These are phyloP conservation scores for Streptopelia turtur DNA, from an alignment of 2,797 vertebrate genomes.

Conservation along the genomic window DNA sequence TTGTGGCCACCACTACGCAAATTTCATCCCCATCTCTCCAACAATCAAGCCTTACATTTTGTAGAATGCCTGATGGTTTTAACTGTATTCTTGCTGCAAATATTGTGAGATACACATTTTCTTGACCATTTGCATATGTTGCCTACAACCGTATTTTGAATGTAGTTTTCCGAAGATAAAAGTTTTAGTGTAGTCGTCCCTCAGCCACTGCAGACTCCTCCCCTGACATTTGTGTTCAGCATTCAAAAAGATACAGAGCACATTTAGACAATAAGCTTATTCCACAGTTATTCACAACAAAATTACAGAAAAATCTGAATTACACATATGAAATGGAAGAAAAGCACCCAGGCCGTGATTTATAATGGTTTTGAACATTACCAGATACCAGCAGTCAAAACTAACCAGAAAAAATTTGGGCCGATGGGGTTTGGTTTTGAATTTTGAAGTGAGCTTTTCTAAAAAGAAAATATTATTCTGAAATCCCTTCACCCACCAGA, in stretches of 20 bases:
- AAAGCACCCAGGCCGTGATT: neutral
- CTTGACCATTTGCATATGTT: neutral
- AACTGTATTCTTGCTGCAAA: neutral
- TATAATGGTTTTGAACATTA: neutral
- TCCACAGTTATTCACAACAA: neutral
- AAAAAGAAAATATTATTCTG: neutral
- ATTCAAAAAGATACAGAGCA: neutral
- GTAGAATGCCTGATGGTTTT: neutral
- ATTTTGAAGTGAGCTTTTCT: neutral
- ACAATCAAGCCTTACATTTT: neutral
- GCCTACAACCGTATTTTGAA: neutral
- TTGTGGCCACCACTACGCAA: neutral
- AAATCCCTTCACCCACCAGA: neutral
- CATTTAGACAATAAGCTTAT: neutral
- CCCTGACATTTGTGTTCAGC: neutral
- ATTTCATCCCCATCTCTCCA: neutral
- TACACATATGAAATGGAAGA: neutral
- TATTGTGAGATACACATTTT: neutral
- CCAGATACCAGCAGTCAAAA: neutral
- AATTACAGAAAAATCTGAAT: neutral
- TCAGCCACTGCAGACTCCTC: neutral
- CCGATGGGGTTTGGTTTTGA: neutral
- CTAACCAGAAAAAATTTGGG: neutral
- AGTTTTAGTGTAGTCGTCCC: neutral
- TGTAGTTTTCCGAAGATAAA: neutral